These are phyloP conservation scores for Thaleichthys pacificus DNA, from an alignment of 2,797 vertebrate genomes.

Conservation along the genomic window DNA sequence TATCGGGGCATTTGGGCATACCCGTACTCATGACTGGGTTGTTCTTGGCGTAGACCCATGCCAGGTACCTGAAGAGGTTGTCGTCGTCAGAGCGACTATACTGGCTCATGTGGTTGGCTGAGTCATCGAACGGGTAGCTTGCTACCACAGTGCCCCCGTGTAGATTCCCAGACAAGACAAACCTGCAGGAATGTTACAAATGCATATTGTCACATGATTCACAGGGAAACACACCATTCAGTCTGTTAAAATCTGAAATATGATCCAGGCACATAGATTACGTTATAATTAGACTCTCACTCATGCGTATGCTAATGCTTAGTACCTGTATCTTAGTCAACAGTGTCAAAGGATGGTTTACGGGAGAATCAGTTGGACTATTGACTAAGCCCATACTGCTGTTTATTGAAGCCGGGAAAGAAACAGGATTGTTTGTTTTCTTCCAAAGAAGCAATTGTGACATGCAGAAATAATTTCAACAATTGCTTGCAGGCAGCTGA, in stretches of 20 bases:
- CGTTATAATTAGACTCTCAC: too few species aligned
- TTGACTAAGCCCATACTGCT: not conserved
- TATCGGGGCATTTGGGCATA: conserved; percentile 79
- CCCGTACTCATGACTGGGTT: conserved; percentile 94
- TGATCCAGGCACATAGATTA: not conserved
- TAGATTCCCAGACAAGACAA: conserved; percentile 94
- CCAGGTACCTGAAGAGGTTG: conserved; percentile 86
- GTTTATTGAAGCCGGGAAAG: not conserved
- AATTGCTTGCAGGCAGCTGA: not conserved
- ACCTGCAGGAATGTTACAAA: conserved; percentile 69
- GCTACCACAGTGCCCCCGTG: conserved; percentile 96
- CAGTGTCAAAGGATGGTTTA: too few species aligned
- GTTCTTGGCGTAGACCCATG: conserved; percentile 84
- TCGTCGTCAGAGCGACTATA: conserved; percentile 93
- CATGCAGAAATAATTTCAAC: not conserved
- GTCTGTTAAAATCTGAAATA: not conserved
- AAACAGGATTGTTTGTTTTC: conserved; percentile 2
- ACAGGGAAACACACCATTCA: not conserved
- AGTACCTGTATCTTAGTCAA: too few species aligned
- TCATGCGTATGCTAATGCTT: too few species aligned
- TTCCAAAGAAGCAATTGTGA: not conserved
- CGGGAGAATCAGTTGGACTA: not conserved
- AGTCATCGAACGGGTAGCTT: conserved; percentile 97
- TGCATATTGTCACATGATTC: not conserved
- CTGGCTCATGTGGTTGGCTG: conserved; percentile 67